A percentile compares a stretch with the other conserved stretches of the same genome.
Evolutionary conservation across 2,113 vertebrate species (phyloP).

Genomic region (Bufo bufo): DNA sequence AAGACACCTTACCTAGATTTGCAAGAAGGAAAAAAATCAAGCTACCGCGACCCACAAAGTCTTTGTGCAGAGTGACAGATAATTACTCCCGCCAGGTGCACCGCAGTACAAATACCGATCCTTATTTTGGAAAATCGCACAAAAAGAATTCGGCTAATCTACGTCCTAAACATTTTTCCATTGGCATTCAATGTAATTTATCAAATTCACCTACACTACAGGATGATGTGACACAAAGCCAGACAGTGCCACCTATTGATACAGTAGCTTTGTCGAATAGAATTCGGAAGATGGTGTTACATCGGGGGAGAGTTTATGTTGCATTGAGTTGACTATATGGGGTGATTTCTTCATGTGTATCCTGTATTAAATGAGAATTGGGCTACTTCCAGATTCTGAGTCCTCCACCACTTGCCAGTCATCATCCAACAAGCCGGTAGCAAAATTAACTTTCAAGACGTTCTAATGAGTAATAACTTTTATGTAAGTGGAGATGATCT

Average conservation of each 20-base stretch:
- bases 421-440: neutral
- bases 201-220: neutral
- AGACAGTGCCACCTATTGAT: neutral
- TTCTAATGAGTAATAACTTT: neutral
- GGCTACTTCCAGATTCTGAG: neutral
- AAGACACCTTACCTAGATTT: neutral
- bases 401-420: neutral
- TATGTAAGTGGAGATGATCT: neutral
- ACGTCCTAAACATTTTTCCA: neutral
- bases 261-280: neutral
- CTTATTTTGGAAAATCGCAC: conserved; percentile 6
- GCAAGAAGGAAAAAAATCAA: neutral
- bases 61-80: neutral
- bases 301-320: neutral
- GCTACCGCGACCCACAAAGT: neutral
- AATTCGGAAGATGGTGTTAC: conserved; percentile 6
- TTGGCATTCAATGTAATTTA: neutral
- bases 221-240: neutral
- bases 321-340: too few species aligned
- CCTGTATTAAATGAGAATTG: neutral
- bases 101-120: neutral
- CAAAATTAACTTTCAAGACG: neutral
- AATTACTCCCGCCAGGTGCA: neutral
- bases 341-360: too few species aligned
- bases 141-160: neutral